Evolutionary conservation across 2,888 invertebrate species (phyloP).

Genomic region (Lamellibrachia satsuma): DNA sequence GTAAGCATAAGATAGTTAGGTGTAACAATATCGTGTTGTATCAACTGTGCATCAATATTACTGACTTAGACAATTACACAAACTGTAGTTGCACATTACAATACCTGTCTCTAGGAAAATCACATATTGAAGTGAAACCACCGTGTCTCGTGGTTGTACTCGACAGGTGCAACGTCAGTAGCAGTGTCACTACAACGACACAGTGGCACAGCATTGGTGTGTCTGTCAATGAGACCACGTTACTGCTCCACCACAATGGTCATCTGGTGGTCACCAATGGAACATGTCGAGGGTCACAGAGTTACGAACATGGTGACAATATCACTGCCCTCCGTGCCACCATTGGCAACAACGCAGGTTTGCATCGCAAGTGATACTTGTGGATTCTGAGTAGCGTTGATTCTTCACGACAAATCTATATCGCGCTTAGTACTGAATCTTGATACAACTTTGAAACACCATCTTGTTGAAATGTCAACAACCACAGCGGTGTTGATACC

Average conservation of each 20-base stretch:
- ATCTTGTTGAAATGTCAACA: too few species aligned
- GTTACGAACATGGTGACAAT: not conserved
- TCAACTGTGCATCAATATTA: too few species aligned
- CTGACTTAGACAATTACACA: too few species aligned
- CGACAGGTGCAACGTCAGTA: not conserved
- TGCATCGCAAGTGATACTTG: not conserved
- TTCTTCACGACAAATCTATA: too few species aligned
- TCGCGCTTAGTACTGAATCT: too few species aligned
- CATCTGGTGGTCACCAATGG: not conserved
- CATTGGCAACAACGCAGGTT: conserved; percentile 4
- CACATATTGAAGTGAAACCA: not conserved
- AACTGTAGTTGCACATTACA: not conserved
- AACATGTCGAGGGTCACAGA: not conserved
- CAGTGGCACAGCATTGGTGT: not conserved
- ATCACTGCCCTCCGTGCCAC: not conserved
- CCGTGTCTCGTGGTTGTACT: not conserved
- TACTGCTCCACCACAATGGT: not conserved
- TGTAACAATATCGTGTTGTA: too few species aligned
- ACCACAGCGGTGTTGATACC: too few species aligned
- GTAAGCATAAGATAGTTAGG: too few species aligned
- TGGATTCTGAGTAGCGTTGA: not conserved
- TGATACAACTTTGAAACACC: too few species aligned
- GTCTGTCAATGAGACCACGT: not conserved
- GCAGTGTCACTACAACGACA: not conserved
- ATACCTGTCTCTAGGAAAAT: not conserved